Conservation (phyloP, 2,888 invertebrate genomes). For the Caenorhabditis drosophilae region DNA sequence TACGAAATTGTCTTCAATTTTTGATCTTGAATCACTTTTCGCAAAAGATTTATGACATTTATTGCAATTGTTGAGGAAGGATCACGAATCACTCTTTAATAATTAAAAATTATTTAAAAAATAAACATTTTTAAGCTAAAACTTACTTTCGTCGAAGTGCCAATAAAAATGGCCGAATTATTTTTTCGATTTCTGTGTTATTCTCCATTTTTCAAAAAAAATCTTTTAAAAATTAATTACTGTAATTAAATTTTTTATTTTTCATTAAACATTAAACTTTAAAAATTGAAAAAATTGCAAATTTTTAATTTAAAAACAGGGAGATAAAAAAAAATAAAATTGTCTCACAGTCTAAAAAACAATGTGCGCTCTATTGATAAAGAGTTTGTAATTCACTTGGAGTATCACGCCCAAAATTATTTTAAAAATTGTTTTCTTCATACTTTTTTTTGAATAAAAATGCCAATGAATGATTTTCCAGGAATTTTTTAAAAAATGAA, state of each 20-base stretch:
- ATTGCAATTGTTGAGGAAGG: slow-evolving; percentile 34
- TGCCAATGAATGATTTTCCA: background rate
- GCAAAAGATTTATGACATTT: slow-evolving; percentile 32
- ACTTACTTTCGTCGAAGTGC: slow-evolving; percentile 20
- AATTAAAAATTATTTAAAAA: background rate
- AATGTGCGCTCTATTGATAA: too few species aligned
- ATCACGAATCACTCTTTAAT: slow-evolving; percentile 30
- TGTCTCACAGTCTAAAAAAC: too few species aligned
- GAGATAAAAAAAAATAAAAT: too few species aligned
- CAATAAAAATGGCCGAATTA: slow-evolving; percentile 16
- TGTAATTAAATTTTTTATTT: too few species aligned
- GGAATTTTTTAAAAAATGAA: slow-evolving; percentile 1
- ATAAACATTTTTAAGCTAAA: background rate
- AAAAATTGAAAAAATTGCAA: slow-evolving; percentile 6
- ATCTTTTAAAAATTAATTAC: too few species aligned
- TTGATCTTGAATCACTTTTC: slow-evolving; percentile 39
- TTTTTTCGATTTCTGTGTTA: slow-evolving; percentile 14
- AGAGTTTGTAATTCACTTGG: too few species aligned
- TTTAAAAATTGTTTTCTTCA: too few species aligned
- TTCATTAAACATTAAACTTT: too few species aligned
- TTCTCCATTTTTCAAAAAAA: too few species aligned
- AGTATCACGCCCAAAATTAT: too few species aligned
- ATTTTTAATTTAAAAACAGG: background rate
- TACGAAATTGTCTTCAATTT: slow-evolving; percentile 46
- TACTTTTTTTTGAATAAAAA: too few species aligned